These are phyloP conservation scores for Trichoplusia ni DNA, from an alignment of 1,140 invertebrate species.

Conservation along the genomic window DNA sequence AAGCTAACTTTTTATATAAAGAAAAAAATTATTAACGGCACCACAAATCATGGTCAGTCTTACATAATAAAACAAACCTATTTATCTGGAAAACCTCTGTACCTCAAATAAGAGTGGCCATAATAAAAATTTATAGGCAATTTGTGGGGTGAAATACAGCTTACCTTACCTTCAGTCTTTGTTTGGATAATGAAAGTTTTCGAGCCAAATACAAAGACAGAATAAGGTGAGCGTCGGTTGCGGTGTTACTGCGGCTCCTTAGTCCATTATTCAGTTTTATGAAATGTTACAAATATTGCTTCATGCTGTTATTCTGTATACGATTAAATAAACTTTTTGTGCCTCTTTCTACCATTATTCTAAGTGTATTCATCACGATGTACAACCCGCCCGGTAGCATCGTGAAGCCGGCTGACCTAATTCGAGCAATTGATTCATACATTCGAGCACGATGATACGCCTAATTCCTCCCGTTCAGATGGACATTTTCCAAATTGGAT, in stretches of 20 bases:
- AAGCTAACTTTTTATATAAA: slow-evolving; percentile 13
- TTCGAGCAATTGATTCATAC: neutral
- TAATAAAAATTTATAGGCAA: slow-evolving; percentile 77
- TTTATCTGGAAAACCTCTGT: slow-evolving; percentile 65
- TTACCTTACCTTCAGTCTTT: slow-evolving; percentile 53
- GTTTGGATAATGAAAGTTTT: slow-evolving; percentile 68
- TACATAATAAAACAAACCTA: slow-evolving; percentile 60
- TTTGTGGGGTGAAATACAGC: slow-evolving; percentile 66
- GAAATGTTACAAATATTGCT: neutral
- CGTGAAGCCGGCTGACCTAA: neutral
- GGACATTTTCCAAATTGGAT: neutral
- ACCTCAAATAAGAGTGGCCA: slow-evolving; percentile 70
- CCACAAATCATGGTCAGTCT: slow-evolving; percentile 46
- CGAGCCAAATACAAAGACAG: slow-evolving; percentile 27
- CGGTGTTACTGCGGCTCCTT: neutral
- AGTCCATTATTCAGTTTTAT: neutral
- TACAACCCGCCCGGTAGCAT: neutral
- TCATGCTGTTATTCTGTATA: no score
- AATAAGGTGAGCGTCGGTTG: slow-evolving; percentile 7
- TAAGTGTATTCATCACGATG: no score
- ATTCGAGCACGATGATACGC: neutral
- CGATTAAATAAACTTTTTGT: no score
- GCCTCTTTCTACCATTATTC: no score
- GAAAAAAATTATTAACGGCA: slow-evolving; percentile 24
- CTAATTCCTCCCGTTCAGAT: neutral